These are phyloP conservation scores for Microtus richardsoni DNA, from an alignment of 2,113 vertebrate genomes.

Conservation along the genomic window DNA sequence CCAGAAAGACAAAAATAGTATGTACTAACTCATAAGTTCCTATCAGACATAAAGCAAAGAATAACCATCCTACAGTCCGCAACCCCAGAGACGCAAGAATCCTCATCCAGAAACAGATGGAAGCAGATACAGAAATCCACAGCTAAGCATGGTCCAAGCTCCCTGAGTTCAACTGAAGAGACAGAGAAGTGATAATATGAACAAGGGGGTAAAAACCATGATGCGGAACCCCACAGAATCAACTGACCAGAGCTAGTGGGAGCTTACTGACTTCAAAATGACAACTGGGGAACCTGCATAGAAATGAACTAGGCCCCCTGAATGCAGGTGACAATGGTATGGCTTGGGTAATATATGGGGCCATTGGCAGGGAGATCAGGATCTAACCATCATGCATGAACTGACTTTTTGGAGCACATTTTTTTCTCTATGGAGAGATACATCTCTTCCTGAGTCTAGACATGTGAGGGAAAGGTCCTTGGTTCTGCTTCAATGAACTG, in stretches of 20 bases:
- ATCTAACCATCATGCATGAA: not conserved
- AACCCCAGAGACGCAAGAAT: not conserved
- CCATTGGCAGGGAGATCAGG: not conserved
- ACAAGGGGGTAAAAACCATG: not conserved
- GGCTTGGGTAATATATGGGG: not conserved
- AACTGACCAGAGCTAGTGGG: too few species aligned
- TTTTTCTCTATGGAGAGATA: too few species aligned
- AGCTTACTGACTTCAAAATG: not conserved
- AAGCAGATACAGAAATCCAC: not conserved
- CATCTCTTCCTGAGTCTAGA: too few species aligned
- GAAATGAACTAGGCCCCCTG: not conserved
- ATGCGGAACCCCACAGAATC: too few species aligned
- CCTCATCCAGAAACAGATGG: not conserved
- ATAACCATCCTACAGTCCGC: too few species aligned
- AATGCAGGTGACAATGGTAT: not conserved
- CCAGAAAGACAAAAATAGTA: too few species aligned
- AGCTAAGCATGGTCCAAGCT: not conserved
- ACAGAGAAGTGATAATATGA: not conserved
- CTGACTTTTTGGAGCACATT: too few species aligned
- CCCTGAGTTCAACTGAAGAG: too few species aligned
- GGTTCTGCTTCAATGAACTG: too few species aligned
- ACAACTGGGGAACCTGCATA: not conserved
- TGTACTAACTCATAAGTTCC: too few species aligned
- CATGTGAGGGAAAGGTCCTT: too few species aligned
- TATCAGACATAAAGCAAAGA: too few species aligned